Evolutionary conservation across 2,888 invertebrate species (phyloP), one percentile per base, ranked within the genome.

Genomic region (Trichacis sp.): DNA sequence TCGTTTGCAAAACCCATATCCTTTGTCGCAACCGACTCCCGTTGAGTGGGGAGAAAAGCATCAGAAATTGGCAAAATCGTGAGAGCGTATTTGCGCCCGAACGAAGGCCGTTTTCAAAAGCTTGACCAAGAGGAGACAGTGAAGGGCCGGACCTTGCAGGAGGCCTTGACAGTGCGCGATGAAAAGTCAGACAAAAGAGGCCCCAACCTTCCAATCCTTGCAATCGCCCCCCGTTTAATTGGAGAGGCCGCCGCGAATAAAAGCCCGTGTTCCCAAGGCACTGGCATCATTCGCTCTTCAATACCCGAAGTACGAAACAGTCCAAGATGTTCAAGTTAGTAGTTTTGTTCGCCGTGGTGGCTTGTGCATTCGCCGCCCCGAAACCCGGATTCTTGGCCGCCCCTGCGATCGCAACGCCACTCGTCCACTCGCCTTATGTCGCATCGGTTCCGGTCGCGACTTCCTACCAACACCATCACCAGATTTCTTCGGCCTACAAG

Each of bases 321-420:
- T 15, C 24, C 4, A 59, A 15, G 56, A 78, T 77, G 78, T 78
- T 62, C 73, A 77, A 77, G 70, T 71, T 73, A 50, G 67, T 64
- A 38, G 72, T 70, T 5, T 64, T 77, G 47, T 64, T 73, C 45
- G 75, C 70, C 43, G 56, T 77, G 46, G 67, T 76, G 60, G 78
- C 86, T 65, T 78, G 85, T 64, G 78, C 76, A 48, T 79, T 86
- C 12, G 86, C 87, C 72, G 85, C 77, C 54, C 85, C 53, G 5
- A 17, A 38, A 15, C 60, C 54, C 0, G 61, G 51, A 3, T 1
- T 62, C 6, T 5, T 58, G 18, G 57, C 54, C 38, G 88, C 89
- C 79, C 76, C 77, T 40, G 76, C 78, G 50, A 68, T 73, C n/a
- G 24, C 24, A 3, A 3, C 24, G 24, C 8, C 8, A 5, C 8